Base-by-base conservation (phyloP, 2,888 invertebrate species). In the Phortica okadai region DNA sequence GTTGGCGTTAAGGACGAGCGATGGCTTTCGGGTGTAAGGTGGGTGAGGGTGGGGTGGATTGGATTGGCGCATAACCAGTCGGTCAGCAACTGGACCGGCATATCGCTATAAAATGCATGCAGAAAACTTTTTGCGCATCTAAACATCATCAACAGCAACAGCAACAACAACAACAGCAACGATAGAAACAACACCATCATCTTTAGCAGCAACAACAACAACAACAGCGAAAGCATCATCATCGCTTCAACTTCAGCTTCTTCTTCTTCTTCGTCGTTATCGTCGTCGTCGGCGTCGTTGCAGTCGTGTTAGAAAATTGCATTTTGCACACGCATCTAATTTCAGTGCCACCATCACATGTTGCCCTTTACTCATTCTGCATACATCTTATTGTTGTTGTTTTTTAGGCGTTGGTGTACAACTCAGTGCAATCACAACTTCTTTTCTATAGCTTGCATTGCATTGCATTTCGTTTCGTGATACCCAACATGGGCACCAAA, bases 241-340 rank as follows among this genome's bases (percentile, higher is more conserved):
- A 59, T 42, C 54, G 72, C n/a, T n/a, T n/a, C 50, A 50, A 21
- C 33, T 50, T 5, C 56, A 16, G 14, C 10, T 50, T 50, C 3
- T 50, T 50, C 50, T 14, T 50, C 50, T 50, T 8, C 14, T 50
- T 69, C 45, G 11, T 16, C 58, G 8, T 58, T 58, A n/a, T n/a
- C 7, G n/a, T 14, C n/a, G 75, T 64, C 74, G 76, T 78, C 76
- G 81, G 79, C 82, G 82, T 83, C n/a, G 76, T 64, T 72, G 76
- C 77, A 75, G 81, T 81, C 82, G 82, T 83, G 85, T 82, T 83
- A 87, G 81, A 88, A 88, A 87, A 88, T 84, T 82, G 82, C 82
- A 89, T 83, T 82, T 88, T 85, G 84, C 86, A 89, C 84, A 88
- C 83, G 88, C 89, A 86, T 88, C 85, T 88, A 89, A 89, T 89